Conservation (phyloP, 2,113 vertebrate species). For the Erythrolamprus reginae region DNA sequence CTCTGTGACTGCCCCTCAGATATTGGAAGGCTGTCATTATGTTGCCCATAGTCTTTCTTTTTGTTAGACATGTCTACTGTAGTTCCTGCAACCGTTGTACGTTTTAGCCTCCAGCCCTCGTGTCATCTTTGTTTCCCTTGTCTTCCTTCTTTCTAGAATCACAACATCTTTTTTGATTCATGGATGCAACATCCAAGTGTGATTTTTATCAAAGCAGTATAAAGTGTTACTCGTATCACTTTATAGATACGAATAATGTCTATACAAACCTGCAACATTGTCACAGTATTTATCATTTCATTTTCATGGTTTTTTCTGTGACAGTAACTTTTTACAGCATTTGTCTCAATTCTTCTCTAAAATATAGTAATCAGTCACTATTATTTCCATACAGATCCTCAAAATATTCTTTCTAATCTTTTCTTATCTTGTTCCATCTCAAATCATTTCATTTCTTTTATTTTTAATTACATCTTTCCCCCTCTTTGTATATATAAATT, state of each 20-base stretch:
- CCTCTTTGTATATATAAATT: not conserved
- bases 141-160: not conserved
- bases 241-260: not conserved
- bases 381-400: not conserved
- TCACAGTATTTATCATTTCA: not conserved
- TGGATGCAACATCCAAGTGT: not conserved
- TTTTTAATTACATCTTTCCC: not conserved
- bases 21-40: not conserved
- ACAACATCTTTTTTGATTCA: not conserved
- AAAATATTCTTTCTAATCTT: not conserved
- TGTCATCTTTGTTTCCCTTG: not conserved
- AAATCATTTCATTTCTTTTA: not conserved
- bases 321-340: not conserved
- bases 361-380: not conserved
- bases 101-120: not conserved
- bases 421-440: not conserved
- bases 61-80: not conserved
- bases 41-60: too few relatives aligned
- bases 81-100: not conserved
- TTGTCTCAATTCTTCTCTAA: not conserved
- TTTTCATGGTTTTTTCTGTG: not conserved
- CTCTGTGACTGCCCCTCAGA: not conserved
- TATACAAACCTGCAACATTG: not conserved
- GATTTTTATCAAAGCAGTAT: not conserved
- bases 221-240: too few relatives aligned